Evolutionary conservation across 2,797 vertebrate species (phyloP).

Genomic region (Margarornis squamiger): DNA sequence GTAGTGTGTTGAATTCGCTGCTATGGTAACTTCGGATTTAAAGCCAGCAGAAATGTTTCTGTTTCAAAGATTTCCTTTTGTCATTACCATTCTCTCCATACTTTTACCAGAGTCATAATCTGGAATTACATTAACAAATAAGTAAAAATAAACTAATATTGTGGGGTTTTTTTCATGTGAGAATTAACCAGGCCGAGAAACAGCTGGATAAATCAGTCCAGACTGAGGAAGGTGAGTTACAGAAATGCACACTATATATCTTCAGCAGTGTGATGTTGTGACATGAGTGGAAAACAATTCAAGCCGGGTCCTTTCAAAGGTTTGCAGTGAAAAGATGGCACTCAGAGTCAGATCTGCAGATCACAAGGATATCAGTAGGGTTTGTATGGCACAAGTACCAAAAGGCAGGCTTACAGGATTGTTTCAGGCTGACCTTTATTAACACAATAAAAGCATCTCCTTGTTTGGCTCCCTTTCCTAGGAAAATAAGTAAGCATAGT

Average conservation of each 20-base stretch:
- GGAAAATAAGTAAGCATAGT: background rate
- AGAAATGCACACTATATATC: background rate
- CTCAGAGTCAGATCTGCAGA: background rate
- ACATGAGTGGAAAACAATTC: background rate
- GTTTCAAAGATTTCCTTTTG: background rate
- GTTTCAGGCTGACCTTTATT: background rate
- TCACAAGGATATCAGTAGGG: background rate
- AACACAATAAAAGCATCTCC: background rate
- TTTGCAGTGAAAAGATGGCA: background rate
- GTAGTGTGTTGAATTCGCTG: background rate
- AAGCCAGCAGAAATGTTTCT: background rate
- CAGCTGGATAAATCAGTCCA: background rate
- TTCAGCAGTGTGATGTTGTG: background rate
- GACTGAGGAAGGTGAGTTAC: background rate
- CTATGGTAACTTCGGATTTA: background rate
- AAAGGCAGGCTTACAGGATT: background rate
- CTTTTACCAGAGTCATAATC: background rate
- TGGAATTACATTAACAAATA: background rate
- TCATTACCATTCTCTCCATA: background rate
- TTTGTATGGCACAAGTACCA: background rate
- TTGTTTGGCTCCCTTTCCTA: background rate
- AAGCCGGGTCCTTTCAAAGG: background rate
- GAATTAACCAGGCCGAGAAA: background rate
- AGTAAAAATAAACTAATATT: background rate
- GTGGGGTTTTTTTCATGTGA: background rate